These are phyloP conservation scores for Platerodrilus igneus DNA, from an alignment of 2,888 invertebrate species.

Conservation along the genomic window DNA sequence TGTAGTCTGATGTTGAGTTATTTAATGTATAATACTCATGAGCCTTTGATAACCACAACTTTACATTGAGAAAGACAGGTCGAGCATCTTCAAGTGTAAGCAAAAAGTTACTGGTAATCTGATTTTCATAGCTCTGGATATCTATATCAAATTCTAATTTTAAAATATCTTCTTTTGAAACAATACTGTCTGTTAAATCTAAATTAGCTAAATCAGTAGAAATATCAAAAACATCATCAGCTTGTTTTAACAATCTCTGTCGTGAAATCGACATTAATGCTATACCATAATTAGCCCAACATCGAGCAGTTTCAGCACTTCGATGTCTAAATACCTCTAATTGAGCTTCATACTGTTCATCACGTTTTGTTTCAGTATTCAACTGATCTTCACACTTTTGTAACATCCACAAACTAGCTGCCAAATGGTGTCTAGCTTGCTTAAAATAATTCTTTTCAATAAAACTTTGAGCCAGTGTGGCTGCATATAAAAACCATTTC, in stretches of 20 bases:
- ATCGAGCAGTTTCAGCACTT: conserved; percentile 81
- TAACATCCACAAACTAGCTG: conserved; percentile 69
- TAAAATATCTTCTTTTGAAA: conserved; percentile 52
- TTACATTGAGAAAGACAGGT: conserved; percentile 71
- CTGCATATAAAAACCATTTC: conserved; percentile 88
- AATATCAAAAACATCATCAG: conserved; percentile 46
- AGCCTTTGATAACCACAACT: conserved; percentile 73
- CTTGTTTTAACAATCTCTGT: conserved; percentile 63
- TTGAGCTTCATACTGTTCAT: conserved; percentile 52
- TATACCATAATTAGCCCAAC: conserved; percentile 90
- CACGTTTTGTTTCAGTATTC: conserved; percentile 43
- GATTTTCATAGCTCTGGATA: conserved; percentile 56
- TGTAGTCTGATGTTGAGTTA: conserved; percentile 81
- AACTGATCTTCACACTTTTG: conserved; percentile 60
- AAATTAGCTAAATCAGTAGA: conserved; percentile 53
- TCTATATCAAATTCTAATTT: conserved; percentile 55
- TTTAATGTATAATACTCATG: conserved; percentile 82
- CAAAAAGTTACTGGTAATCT: conserved; percentile 64
- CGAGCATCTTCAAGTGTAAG: conserved; percentile 80
- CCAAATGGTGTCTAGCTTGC: conserved; percentile 79
- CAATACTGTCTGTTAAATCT: conserved; percentile 50
- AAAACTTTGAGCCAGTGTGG: conserved; percentile 87
- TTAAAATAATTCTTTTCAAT: conserved; percentile 71
- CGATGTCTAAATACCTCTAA: conserved; percentile 72
- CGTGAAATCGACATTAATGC: conserved; percentile 68